These are phyloP conservation scores for Aphidius colemani DNA, from an alignment of 2,888 invertebrate genomes.

Conservation along the genomic window DNA sequence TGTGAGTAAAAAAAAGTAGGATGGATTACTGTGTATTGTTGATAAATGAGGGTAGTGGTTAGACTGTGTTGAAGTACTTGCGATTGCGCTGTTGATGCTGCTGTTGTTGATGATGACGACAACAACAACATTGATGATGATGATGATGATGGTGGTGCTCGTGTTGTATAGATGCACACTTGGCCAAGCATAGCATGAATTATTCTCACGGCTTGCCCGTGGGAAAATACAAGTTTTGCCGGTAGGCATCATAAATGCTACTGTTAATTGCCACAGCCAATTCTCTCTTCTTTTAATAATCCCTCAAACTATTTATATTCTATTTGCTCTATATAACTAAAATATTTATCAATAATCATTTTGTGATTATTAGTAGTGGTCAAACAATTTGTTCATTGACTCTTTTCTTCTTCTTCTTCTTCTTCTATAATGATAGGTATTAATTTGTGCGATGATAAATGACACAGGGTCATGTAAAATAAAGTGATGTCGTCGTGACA, in stretches of 20 bases:
- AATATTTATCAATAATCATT: conserved; percentile 21
- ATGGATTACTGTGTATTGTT: neutral
- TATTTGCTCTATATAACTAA: conserved; percentile 31
- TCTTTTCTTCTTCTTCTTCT: neutral
- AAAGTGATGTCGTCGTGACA: conserved; percentile 4
- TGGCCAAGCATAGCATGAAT: conserved; percentile 51
- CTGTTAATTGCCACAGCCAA: conserved; percentile 50
- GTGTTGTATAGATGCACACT: conserved; percentile 35
- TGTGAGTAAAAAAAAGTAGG: too few relatives aligned
- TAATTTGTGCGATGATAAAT: neutral
- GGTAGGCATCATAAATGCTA: conserved; percentile 55
- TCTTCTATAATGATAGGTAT: neutral
- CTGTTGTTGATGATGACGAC: too few relatives aligned
- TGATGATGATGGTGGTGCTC: conserved; percentile 24
- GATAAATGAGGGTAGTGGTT: neutral
- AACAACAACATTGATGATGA: neutral
- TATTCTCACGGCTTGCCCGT: conserved; percentile 59
- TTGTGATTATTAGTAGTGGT: neutral
- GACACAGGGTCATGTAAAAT: neutral
- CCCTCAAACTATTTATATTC: conserved; percentile 31
- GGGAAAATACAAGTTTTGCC: conserved; percentile 57
- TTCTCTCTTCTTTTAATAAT: conserved; percentile 40
- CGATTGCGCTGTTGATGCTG: too few relatives aligned
- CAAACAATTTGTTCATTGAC: neutral
- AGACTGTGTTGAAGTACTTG: conserved; percentile 8